These are phyloP conservation scores for Phrynocephalus guinanensis DNA, from an alignment of 2,797 vertebrate genomes.

Conservation along the genomic window DNA sequence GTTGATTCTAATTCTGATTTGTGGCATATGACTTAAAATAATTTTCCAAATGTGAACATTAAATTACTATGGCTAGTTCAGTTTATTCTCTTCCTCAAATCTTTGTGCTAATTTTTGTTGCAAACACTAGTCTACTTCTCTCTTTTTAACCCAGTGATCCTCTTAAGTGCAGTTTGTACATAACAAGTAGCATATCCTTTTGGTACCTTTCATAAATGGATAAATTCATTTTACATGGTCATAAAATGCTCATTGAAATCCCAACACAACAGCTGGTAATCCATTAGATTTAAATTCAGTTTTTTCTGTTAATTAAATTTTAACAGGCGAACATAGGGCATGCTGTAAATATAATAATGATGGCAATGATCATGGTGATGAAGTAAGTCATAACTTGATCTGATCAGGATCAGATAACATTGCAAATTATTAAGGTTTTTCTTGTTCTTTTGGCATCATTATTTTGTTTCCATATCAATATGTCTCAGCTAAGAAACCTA, in stretches of 20 bases:
- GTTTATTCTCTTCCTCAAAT: constrained; percentile 19
- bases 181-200: neutral
- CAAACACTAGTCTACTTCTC: constrained; percentile 38
- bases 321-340: constrained; percentile 22
- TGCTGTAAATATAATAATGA: constrained; percentile 34
- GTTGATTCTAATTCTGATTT: neutral
- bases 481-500: too few relatives aligned
- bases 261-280: constrained; percentile 14
- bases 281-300: constrained; percentile 30
- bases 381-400: constrained; percentile 24
- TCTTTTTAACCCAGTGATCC: constrained; percentile 11
- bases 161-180: constrained; percentile 10
- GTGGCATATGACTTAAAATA: neutral
- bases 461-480: too few relatives aligned
- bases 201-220: constrained; percentile 22
- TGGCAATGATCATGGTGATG: constrained; percentile 24
- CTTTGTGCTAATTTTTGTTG: constrained; percentile 17
- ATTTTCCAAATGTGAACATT: constrained; percentile 42
- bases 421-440: neutral
- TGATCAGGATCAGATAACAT: constrained; percentile 47
- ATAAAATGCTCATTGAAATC: constrained; percentile 23
- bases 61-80: constrained; percentile 27
- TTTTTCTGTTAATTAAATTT: neutral
- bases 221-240: constrained; percentile 47
- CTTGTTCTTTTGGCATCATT: too few relatives aligned